Percentiles rank a stretch among this genome's conserved stretches.
Conservation (phyloP, 2,113 vertebrate genomes). For the Herpailurus yagouaroundi region DNA sequence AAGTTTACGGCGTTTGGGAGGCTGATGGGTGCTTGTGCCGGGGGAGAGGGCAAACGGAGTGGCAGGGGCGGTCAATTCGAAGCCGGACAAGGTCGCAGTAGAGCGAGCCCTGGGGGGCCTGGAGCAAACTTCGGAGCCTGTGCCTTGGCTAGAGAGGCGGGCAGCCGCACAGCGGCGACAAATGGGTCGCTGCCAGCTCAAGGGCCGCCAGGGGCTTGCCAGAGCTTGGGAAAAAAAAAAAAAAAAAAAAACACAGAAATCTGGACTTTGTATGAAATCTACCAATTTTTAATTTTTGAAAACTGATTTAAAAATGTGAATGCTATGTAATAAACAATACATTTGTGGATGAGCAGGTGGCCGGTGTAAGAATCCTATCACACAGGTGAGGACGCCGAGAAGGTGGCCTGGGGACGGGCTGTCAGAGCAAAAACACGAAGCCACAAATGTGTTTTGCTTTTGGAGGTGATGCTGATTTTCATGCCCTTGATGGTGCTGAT, state of each 20-base stretch:
- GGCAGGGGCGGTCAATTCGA: neutral
- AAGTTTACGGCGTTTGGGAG: neutral
- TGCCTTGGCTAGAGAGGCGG: neutral
- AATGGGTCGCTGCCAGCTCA: accelerated
- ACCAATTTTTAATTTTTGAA: neutral
- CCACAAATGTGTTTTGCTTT: neutral
- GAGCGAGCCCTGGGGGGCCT: neutral
- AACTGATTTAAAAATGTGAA: neutral
- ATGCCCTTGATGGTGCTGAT: neutral
- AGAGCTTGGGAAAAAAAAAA: neutral
- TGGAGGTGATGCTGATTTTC: neutral
- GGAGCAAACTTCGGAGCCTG: neutral
- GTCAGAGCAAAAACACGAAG: neutral
- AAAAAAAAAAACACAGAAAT: neutral
- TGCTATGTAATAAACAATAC: neutral
- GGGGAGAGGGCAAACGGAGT: neutral
- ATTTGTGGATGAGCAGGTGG: neutral
- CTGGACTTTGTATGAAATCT: neutral
- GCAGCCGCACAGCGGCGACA: neutral
- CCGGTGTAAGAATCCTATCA: neutral
- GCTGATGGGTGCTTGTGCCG: too few relatives aligned
- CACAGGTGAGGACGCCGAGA: neutral
- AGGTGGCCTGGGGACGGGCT: neutral
- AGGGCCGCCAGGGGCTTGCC: neutral
- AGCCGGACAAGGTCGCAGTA: neutral